phyloP scores from a whole-genome alignment of 2,888 invertebrate species.

The Yponomeuta cagnagella region DNA sequence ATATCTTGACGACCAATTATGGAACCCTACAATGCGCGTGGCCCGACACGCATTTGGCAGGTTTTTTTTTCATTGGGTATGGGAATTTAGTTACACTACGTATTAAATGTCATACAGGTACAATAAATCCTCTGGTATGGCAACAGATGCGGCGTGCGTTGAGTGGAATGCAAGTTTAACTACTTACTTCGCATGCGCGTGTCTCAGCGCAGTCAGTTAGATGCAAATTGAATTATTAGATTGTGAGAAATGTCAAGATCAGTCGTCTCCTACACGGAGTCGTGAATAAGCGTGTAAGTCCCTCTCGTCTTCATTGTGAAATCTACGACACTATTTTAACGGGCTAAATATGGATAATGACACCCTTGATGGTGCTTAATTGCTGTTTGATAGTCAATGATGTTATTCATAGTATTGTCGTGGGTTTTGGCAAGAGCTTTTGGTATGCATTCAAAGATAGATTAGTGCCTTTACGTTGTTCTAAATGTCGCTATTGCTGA shows the following conservation, averaged over 20 bases:
- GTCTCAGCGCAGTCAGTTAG: not conserved
- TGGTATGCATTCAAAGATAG: too few species aligned
- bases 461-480: too few species aligned
- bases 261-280: constrained; percentile 32
- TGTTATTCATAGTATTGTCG: not conserved
- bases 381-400: not conserved
- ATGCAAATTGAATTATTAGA: constrained; percentile 39
- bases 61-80: too few species aligned
- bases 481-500: too few species aligned
- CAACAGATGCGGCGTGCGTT: not conserved
- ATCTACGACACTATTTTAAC: constrained; percentile 27
- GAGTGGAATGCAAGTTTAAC: too few species aligned
- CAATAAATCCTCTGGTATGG: not conserved
- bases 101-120: too few species aligned
- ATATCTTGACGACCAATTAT: too few species aligned
- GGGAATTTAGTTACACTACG: too few species aligned
- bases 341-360: not conserved
- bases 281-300: constrained; percentile 35
- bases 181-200: too few species aligned
- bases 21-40: too few species aligned
- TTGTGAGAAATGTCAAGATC: constrained; percentile 59
- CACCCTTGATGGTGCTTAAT: not conserved
- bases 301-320: constrained; percentile 51
- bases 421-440: too few species aligned
- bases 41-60: too few species aligned